Evolutionary conservation across 2,113 vertebrate genomes (phyloP), one percentile per base, ranked within the genome.

Genomic region (Chlamydotis undulata): DNA sequence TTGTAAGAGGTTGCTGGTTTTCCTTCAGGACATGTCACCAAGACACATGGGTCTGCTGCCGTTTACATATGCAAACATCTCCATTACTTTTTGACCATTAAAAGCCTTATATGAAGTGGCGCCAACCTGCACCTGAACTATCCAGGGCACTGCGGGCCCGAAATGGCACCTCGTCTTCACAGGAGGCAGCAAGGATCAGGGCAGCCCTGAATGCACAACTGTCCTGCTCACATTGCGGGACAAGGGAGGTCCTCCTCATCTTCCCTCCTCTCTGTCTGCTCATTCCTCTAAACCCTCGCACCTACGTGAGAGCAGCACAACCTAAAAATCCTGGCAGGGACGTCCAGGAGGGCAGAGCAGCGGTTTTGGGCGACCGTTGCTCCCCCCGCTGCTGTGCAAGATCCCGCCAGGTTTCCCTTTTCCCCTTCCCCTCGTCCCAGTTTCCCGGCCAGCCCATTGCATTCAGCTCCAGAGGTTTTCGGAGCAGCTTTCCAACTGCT

Each of bases 401-500:
- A 85, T 77, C 53, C 80, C 6, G 4, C 50, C 45, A 89, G 77
- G 43, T 94, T 94, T 82, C 69, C 31, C 35, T 78, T 73, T 49
- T 31, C 21, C 56, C 74, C 56, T 50, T 83, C 74, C 81, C 39
- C 33, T 82, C 1, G 2, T 68, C 83, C 86, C 85, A 61, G 21
- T 77, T 94, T 94, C 59, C 75, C 0, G 0, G 75, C 47, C 81
- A 84, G 82, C 47, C 65, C 28, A 25, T 16, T 73, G 41, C 63
- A 19, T 35, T 90, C 59, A n/a, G 75, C 74, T 92, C 65, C 1
- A 1, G 31, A 68, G 21, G 49, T 71, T 91, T 89, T 49, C 69
- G 43, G 74, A 84, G 59, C 61, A 85, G 65, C 47, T 70, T 83
- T 79, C 85, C 85, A 87, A 94, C 70, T 80, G 94, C 45, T n/a